phyloP scores from a whole-genome alignment of 2,113 vertebrate genomes.

The Arizona elegans region DNA sequence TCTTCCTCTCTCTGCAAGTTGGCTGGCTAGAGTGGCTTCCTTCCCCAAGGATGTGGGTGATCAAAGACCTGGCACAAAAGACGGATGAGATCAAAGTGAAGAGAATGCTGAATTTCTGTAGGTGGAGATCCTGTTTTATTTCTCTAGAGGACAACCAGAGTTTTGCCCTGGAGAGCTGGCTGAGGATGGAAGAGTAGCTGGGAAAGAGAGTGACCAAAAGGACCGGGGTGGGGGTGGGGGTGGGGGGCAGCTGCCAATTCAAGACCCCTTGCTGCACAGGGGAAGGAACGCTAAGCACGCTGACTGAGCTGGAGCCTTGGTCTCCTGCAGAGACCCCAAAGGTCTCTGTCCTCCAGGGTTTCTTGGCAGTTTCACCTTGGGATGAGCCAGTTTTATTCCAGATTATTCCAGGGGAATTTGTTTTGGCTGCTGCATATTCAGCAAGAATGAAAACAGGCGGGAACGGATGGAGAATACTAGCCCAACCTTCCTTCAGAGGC shows the following conservation, averaged over 20 bases:
- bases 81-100: background rate
- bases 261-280: background rate
- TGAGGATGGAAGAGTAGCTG: background rate
- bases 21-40: background rate
- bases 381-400: background rate
- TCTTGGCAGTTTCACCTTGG: background rate
- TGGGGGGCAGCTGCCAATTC: background rate
- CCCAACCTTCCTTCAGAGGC: background rate
- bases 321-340: background rate
- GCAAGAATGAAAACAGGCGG: background rate
- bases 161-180: background rate
- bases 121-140: background rate
- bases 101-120: background rate
- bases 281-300: background rate
- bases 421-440: background rate
- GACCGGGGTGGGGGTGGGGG: too few relatives aligned
- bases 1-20: background rate
- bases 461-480: too few relatives aligned
- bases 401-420: slow-evolving; percentile 22
- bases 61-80: background rate
- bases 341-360: too few relatives aligned
- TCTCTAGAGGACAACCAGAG: background rate
- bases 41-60: background rate
- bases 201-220: too few relatives aligned
- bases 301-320: fast-evolving